Percentiles rank a stretch among this genome's conserved stretches.
Conservation (phyloP, 2,888 invertebrate species). For the Thelaira solivaga region DNA sequence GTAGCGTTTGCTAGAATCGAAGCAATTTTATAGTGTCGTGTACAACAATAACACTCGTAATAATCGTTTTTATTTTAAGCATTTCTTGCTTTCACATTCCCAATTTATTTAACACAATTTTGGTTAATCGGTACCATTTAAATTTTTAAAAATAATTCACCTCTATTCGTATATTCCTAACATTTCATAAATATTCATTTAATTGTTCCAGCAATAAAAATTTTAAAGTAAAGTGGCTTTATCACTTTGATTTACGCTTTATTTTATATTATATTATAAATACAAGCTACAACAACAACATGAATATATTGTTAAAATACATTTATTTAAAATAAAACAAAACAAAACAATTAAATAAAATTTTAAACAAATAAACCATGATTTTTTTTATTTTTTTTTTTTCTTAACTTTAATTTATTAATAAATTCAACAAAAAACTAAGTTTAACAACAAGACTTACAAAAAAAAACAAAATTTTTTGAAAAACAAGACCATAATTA, state of each 20-base stretch:
- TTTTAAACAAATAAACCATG: slow-evolving; percentile 31
- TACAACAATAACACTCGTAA: no score
- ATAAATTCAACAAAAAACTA: slow-evolving; percentile 5
- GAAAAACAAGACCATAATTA: slow-evolving; percentile 45
- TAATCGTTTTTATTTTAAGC: no score
- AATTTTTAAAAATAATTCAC: no score
- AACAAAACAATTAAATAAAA: slow-evolving; percentile 51
- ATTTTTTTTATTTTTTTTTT: slow-evolving; percentile 49
- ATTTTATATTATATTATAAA: slow-evolving; percentile 6
- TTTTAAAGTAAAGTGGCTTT: neutral
- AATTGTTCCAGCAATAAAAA: neutral
- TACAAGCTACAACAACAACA: slow-evolving; percentile 33
- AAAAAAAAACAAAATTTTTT: neutral
- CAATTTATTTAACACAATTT: no score
- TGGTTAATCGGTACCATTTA: no score
- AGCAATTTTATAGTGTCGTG: no score
- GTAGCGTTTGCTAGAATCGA: no score
- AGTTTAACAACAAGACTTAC: slow-evolving; percentile 48
- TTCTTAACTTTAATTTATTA: neutral
- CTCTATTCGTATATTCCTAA: no score
- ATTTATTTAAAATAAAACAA: slow-evolving; percentile 48
- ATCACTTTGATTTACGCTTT: neutral
- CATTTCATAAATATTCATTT: no score
- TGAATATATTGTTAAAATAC: slow-evolving; percentile 41
- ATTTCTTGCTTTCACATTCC: no score